Evolutionary conservation across 2,888 invertebrate species (phyloP).

Genomic region (Drosophila anceps): DNA sequence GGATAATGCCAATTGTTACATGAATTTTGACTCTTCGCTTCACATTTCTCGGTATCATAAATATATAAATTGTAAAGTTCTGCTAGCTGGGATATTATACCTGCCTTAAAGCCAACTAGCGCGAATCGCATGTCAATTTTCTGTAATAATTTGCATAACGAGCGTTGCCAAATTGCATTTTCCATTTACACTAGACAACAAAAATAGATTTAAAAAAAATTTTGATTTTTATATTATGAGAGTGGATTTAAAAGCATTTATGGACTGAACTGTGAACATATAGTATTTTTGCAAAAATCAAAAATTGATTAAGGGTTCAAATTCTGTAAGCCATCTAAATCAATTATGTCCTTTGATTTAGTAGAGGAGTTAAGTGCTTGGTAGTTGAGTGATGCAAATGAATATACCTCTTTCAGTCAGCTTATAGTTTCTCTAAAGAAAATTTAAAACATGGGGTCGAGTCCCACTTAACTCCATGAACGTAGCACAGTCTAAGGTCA

Average conservation of each 20-base stretch:
- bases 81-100: background rate
- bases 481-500: background rate
- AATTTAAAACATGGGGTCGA: background rate
- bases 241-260: background rate
- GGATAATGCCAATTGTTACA: constrained; percentile 84
- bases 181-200: constrained; percentile 44
- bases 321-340: background rate
- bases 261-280: no score
- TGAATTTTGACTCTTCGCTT: constrained; percentile 73
- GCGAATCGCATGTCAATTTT: constrained; percentile 64
- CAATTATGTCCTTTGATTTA: background rate
- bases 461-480: background rate
- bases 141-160: constrained; percentile 74
- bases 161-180: constrained; percentile 38
- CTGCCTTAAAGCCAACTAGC: constrained; percentile 31
- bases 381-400: background rate
- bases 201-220: background rate
- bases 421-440: background rate
- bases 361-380: background rate
- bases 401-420: background rate
- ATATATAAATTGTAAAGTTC: constrained; percentile 6
- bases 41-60: background rate
- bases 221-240: background rate
- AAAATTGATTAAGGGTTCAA: no score
- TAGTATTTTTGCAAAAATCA: background rate